Evolutionary conservation across 2,888 invertebrate genomes (phyloP).

Genomic region (Thymelicus lineola): DNA sequence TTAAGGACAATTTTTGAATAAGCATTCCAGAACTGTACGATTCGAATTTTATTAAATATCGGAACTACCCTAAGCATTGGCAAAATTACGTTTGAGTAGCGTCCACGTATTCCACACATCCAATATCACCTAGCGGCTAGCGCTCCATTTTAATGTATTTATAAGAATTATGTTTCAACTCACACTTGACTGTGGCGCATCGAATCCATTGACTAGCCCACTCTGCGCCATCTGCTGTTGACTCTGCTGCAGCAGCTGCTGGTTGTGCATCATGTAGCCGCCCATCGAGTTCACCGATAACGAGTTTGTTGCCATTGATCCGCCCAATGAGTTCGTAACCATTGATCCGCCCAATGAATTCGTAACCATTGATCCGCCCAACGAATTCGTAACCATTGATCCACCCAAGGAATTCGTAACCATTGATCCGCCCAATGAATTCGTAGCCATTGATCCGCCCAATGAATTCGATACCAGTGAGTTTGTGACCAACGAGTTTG

Average conservation of each 20-base stretch:
- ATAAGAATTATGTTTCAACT: constrained; percentile 47
- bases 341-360: constrained; percentile 38
- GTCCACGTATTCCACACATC: too few relatives aligned
- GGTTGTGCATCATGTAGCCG: constrained; percentile 67
- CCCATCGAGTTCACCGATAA: constrained; percentile 43
- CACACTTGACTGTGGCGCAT: constrained; percentile 66
- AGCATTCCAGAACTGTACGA: too few relatives aligned
- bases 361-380: constrained; percentile 22
- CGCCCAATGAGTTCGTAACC: constrained; percentile 42
- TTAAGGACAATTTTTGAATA: too few relatives aligned
- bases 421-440: constrained; percentile 47
- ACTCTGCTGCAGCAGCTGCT: constrained; percentile 60
- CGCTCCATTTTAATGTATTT: too few relatives aligned
- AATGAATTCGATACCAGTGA: constrained; percentile 18
- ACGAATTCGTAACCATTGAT: constrained; percentile 12
- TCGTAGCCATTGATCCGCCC: constrained; percentile 25
- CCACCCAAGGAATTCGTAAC: constrained; percentile 40
- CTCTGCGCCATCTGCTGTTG: constrained; percentile 58
- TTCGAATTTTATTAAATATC: too few relatives aligned
- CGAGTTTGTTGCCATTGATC: constrained; percentile 45
- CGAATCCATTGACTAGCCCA: constrained; percentile 72
- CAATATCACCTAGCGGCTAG: too few relatives aligned
- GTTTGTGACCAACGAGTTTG: constrained; percentile 32
- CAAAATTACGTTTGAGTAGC: too few relatives aligned
- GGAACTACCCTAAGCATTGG: too few relatives aligned